Conservation (phyloP, 2,888 invertebrate species). For the Tenthredo scrophulariae region DNA sequence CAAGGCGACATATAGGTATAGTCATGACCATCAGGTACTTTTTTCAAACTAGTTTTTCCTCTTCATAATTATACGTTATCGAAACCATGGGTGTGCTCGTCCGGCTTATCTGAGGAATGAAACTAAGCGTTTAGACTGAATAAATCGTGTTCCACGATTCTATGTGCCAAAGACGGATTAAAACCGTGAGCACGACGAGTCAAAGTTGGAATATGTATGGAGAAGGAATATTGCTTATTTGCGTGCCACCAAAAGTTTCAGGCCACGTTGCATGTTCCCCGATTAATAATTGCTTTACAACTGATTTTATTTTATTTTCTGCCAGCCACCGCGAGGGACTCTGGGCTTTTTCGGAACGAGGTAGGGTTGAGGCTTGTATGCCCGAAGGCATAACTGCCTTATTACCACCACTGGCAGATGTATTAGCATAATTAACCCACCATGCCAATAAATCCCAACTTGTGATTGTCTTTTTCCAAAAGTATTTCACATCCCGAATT, state of each 20-base stretch:
- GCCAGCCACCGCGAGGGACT: conserved; percentile 48
- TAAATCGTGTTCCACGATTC: conserved; percentile 15
- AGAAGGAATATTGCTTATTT: conserved; percentile 77
- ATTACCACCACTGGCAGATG: conserved; percentile 51
- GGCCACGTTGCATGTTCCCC: conserved; percentile 74
- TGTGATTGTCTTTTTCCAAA: conserved; percentile 50
- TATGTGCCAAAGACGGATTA: conserved; percentile 70
- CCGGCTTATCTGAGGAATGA: conserved; percentile 7
- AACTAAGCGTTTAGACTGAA: conserved; percentile 31
- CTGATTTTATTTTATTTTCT: conserved; percentile 72
- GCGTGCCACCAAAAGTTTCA: conserved; percentile 76
- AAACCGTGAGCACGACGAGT: conserved; percentile 66
- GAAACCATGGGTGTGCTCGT: neutral
- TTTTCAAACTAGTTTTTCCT: neutral
- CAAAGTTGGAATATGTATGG: conserved; percentile 73
- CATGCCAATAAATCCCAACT: conserved; percentile 50
- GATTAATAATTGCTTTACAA: conserved; percentile 77
- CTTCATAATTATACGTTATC: neutral
- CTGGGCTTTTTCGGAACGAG: conserved; percentile 12
- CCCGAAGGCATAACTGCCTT: conserved; percentile 52
- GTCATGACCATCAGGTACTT: neutral
- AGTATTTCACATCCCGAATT: conserved; percentile 1
- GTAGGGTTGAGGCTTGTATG: conserved; percentile 50
- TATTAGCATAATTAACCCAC: conserved; percentile 55
- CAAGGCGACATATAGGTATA: neutral